These are phyloP conservation scores for Epinephelus moara DNA, from an alignment of 2,113 vertebrate genomes.

Conservation along the genomic window DNA sequence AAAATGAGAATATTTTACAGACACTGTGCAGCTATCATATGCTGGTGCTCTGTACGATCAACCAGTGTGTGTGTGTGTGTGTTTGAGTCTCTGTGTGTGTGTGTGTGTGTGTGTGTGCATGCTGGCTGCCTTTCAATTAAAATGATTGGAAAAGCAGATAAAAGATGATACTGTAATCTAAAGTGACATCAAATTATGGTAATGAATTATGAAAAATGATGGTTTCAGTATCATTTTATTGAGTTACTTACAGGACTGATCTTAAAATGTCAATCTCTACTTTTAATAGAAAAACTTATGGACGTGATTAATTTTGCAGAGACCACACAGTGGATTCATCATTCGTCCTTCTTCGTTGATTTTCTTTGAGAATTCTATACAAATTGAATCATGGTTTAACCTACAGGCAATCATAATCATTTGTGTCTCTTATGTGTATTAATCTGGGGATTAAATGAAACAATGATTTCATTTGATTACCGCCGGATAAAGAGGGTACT, in stretches of 20 bases:
- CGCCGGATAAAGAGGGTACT: conserved; percentile 77
- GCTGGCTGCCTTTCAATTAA: conserved; percentile 14
- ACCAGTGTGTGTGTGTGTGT: neutral
- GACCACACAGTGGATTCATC: neutral
- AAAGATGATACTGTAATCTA: neutral
- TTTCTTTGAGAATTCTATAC: neutral
- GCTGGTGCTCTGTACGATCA: conserved; percentile 4
- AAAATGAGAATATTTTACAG: conserved; percentile 69
- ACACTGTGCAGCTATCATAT: conserved; percentile 42
- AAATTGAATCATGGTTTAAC: neutral
- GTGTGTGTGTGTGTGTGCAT: neutral
- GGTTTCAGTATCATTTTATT: neutral
- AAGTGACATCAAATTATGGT: conserved; percentile 10
- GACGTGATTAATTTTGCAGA: neutral
- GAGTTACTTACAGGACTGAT: neutral
- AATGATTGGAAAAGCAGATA: neutral
- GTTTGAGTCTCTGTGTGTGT: neutral
- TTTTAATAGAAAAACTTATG: neutral
- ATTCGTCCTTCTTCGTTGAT: neutral
- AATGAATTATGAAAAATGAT: conserved; percentile 3
- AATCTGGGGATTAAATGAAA: conserved; percentile 51
- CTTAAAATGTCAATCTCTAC: neutral
- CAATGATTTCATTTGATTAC: conserved; percentile 76
- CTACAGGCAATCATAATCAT: conserved; percentile 7
- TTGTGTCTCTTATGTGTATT: conserved; percentile 13